Evolutionary conservation across 2,113 vertebrate species (phyloP).

Genomic region (Spermophilus dauricus): DNA sequence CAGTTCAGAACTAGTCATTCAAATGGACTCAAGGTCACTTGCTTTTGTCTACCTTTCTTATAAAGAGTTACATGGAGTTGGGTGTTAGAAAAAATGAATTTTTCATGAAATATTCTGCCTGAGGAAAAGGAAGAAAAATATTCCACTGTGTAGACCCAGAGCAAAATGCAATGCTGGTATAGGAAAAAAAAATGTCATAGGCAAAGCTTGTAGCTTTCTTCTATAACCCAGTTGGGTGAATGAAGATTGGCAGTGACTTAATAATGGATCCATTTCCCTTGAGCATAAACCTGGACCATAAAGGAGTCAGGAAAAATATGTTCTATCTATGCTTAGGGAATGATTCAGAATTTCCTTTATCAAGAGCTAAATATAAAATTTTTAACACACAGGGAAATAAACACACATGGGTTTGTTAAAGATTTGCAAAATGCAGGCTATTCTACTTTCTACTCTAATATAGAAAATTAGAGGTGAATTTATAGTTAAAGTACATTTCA

Average conservation of each 20-base stretch:
- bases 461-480: neutral
- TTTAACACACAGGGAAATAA: slow-evolving; percentile 5
- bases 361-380: neutral
- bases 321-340: neutral
- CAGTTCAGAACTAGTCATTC: slow-evolving; percentile 47
- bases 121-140: slow-evolving; percentile 61
- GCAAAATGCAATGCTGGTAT: neutral
- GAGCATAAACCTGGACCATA: neutral
- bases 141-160: neutral
- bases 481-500: neutral
- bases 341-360: neutral
- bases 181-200: neutral
- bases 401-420: neutral
- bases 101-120: slow-evolving; percentile 63
- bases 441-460: neutral
- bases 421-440: neutral
- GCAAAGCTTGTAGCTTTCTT: neutral
- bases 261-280: neutral
- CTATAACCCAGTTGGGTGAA: neutral
- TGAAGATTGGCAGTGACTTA: neutral
- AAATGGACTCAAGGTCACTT: slow-evolving; percentile 57
- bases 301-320: neutral
- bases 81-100: slow-evolving; percentile 32
- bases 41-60: slow-evolving; percentile 35
- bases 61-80: slow-evolving; percentile 28